Base-by-base conservation (phyloP, 2,888 invertebrate species). In the Phorcus lineatus region DNA sequence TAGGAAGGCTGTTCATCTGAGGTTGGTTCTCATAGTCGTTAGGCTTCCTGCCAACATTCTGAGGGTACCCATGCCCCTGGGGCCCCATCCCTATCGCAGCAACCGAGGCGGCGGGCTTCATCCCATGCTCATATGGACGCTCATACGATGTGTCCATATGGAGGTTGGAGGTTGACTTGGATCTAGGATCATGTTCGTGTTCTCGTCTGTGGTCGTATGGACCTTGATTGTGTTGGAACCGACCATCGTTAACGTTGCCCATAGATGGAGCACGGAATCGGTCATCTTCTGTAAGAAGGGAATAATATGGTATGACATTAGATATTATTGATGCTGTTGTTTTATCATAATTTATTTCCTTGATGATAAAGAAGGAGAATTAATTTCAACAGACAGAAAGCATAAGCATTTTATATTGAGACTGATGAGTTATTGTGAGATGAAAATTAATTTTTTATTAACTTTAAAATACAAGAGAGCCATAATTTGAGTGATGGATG, bases 11-110 rank as follows among this genome's bases (percentile, higher is more conserved):
- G 55, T 62, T 52, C 57, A 82, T 76, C 52, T 82, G 75, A 7
- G 90, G 90, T 77, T 91, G 90, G 82, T 91, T 91, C 84, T 91
- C 91, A 78, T 91, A 91, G 80, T 91, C 90, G 40, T 88, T 87
- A 78, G 83, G 85, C 28, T 85, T 80, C 24, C 82, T 83, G 2
- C 84, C 85, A 19, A 78, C 53, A 52, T 52, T 57, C 16, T 67
- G 79, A 55, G 84, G 80, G 31, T 77, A 80, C 7, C 80, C 55
- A 3, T 81, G 77, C 0, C 80, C 82, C 7, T 80, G 81, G 11
- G 79, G 77, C 16, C 79, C 81, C 7, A 86, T 82, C 57, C 88
- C 88, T 53, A 90, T 84, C 36, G 88, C 86, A 70, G 89, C 86
- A 2, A 90, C 90, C 28, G 90, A 90, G 31, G 87, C 87, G 4